Percentiles rank a stretch among this genome's conserved stretches.
Evolutionary conservation across 2,113 vertebrate species (phyloP).

Genomic region (Oryzias javanicus): DNA sequence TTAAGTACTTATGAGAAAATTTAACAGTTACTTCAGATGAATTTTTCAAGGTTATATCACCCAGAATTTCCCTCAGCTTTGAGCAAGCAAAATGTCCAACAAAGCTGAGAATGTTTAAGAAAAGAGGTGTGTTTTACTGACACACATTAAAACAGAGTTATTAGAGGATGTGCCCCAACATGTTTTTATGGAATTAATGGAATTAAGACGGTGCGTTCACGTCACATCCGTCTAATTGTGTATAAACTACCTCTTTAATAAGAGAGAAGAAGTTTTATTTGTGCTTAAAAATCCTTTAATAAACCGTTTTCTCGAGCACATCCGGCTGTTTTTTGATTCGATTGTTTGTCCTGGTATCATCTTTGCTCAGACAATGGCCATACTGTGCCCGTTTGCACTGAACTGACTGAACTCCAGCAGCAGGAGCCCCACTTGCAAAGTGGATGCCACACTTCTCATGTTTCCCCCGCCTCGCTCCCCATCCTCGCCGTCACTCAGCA

Average conservation of each 20-base stretch:
- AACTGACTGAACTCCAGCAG: slow-evolving; percentile 24
- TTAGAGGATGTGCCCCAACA: slow-evolving; percentile 13
- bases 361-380: slow-evolving; percentile 8
- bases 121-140: neutral
- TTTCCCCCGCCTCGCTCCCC: slow-evolving; percentile 30
- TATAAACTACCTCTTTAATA: neutral
- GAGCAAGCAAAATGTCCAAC: neutral
- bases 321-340: too few species aligned
- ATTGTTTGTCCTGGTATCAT: neutral
- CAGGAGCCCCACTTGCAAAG: slow-evolving; percentile 14
- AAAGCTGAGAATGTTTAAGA: neutral
- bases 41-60: slow-evolving; percentile 47
- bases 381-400: slow-evolving; percentile 3
- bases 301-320: too few species aligned
- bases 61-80: slow-evolving; percentile 31
- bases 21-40: slow-evolving; percentile 33
- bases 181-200: slow-evolving; percentile 14
- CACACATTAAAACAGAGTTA: slow-evolving; percentile 1
- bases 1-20: slow-evolving; percentile 31
- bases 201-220: slow-evolving; percentile 7
- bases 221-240: neutral
- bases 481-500: slow-evolving; percentile 45
- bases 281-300: too few species aligned
- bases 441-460: slow-evolving; percentile 39
- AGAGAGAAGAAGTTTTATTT: neutral